phyloP scores from a whole-genome alignment of 2,888 invertebrate species.

The Metallyticus violacea region DNA sequence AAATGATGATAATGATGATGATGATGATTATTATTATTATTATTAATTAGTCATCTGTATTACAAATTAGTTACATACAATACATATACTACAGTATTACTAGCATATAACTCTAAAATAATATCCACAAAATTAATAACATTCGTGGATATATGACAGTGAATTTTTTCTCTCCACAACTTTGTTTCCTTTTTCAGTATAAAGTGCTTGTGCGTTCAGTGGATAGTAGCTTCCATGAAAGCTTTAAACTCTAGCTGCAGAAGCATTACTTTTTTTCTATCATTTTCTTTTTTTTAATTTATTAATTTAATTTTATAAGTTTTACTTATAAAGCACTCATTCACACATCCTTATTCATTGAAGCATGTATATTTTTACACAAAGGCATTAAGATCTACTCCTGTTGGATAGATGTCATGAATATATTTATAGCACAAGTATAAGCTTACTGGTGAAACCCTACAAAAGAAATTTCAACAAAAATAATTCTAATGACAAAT shows the following conservation, averaged over 20 bases:
- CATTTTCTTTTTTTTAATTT: background rate
- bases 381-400: background rate
- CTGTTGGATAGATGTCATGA: background rate
- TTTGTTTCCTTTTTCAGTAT: background rate
- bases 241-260: background rate
- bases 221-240: background rate
- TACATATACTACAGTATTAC: background rate
- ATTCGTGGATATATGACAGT: background rate
- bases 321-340: background rate
- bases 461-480: background rate
- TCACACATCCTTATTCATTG: background rate
- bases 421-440: background rate
- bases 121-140: background rate
- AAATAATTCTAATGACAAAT: background rate
- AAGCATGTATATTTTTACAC: background rate
- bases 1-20: too few species aligned
- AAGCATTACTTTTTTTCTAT: background rate
- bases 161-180: background rate
- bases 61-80: background rate
- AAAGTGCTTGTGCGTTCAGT: conserved; percentile 4
- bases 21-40: background rate
- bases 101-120: background rate
- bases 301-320: background rate
- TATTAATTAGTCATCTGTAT: background rate
- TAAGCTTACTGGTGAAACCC: background rate